These are phyloP conservation scores for Alfaro cultratus DNA, from an alignment of 2,797 vertebrate genomes.

Conservation along the genomic window DNA sequence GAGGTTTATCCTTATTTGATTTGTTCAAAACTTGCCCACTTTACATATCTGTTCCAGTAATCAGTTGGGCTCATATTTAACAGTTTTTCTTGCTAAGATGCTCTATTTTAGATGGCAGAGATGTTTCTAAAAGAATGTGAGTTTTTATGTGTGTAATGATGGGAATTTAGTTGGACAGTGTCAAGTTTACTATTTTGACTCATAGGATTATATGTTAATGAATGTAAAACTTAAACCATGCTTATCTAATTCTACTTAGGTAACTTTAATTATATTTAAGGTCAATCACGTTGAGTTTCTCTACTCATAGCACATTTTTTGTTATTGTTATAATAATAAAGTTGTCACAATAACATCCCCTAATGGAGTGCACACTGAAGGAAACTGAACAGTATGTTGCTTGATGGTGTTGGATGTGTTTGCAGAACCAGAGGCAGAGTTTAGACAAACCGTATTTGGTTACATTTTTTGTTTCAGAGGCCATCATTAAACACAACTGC, in stretches of 20 bases:
- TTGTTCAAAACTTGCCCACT: slow-evolving; percentile 48
- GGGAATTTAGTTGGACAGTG: slow-evolving; percentile 18
- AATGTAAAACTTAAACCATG: slow-evolving; percentile 62
- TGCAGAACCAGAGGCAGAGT: slow-evolving; percentile 1
- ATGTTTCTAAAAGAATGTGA: slow-evolving; percentile 64
- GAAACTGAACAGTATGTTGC: slow-evolving; percentile 2
- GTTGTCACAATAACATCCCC: slow-evolving; percentile 40
- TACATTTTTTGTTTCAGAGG: slow-evolving; percentile 17
- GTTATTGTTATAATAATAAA: slow-evolving; percentile 57
- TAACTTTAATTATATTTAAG: slow-evolving; percentile 43
- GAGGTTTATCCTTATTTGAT: slow-evolving; percentile 41
- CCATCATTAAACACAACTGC: slow-evolving; percentile 32
- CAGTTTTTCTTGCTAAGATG: slow-evolving; percentile 65
- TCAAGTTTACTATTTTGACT: slow-evolving; percentile 39
- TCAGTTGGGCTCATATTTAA: slow-evolving; percentile 67
- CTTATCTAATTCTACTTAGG: slow-evolving; percentile 39
- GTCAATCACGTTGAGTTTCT: slow-evolving; percentile 34
- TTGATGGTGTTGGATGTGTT: slow-evolving; percentile 16
- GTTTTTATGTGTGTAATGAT: slow-evolving; percentile 49
- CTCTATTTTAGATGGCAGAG: slow-evolving; percentile 68
- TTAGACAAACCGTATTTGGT: slow-evolving; percentile 20
- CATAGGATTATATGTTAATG: slow-evolving; percentile 53
- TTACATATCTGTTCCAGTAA: slow-evolving; percentile 67
- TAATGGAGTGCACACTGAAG: slow-evolving; percentile 36
- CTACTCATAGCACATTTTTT: slow-evolving; percentile 46